Base-by-base conservation (phyloP, 2,113 vertebrate genomes). In the Clarias gariepinus region DNA sequence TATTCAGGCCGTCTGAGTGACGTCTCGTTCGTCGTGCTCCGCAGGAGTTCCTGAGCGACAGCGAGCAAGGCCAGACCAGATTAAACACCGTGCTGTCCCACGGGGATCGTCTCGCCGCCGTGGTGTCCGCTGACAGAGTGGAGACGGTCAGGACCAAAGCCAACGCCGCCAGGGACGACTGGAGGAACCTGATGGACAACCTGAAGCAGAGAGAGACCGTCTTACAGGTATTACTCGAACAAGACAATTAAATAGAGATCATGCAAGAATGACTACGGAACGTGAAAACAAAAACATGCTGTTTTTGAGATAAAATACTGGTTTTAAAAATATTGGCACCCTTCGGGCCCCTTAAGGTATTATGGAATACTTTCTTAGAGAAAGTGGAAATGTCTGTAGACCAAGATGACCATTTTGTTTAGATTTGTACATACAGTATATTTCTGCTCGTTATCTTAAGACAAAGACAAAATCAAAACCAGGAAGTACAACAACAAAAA, bases 31-130 rank as follows among this genome's bases (percentile, higher is more conserved):
- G 66, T 80, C 88, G 86, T 92, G 83, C 88, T 77, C 92, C 86
- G 9, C 90, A 99, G 98, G 97, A 98, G 92, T 98, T 97, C 90
- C 91, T 98, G 91, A 96, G 93, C 16, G 98, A 98, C 94, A 97
- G 95, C 92, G 97, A 99, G 93, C 96, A 92, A 86, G 98, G 97
- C 1, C 98, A 99, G 90, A 94, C 96, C 88, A 97, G 97, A 87
- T 93, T 99, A 81, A 97, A 97, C 82, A 90, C 91, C 28, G 93
- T 97, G 85, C 88, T 95, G 30, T 95, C 95, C 79, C 97, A 97
- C 91, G 98, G 96, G 87, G 98, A 99, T 74, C 94, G 98, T 63
- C 93, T 99, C 87, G 95, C 93, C 90, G 93, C 95, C 71, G 91
- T 99, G 87, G 90, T 98, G 92, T 92, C 95, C 85, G 91, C 95